phyloP scores from a whole-genome alignment of 2,797 vertebrate genomes.

The Potorous gilbertii region DNA sequence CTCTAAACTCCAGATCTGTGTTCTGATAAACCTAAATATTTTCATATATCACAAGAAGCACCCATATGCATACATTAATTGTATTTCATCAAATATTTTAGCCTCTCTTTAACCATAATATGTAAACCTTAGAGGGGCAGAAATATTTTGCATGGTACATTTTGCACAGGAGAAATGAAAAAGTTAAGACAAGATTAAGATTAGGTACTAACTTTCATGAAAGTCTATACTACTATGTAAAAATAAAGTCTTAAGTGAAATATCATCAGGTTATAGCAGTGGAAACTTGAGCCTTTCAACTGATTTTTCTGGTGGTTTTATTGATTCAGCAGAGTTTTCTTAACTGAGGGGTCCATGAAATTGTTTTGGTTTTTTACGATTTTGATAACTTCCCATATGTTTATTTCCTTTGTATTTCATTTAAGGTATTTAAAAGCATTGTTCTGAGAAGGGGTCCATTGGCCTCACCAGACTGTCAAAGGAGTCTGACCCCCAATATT shows the following conservation, averaged over 20 bases:
- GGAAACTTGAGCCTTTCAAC: background rate
- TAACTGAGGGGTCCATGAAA: background rate
- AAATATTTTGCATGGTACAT: background rate
- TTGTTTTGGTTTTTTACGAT: background rate
- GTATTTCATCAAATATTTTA: background rate
- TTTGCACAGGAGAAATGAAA: background rate
- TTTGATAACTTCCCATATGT: background rate
- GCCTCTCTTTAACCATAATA: background rate
- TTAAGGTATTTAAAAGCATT: background rate
- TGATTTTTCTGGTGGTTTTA: conserved; percentile 30
- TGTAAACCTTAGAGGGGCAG: background rate
- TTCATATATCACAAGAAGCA: background rate
- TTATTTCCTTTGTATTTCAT: background rate
- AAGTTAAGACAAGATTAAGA: background rate
- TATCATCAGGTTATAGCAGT: background rate
- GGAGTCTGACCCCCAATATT: background rate
- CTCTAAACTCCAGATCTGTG: background rate
- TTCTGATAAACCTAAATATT: background rate
- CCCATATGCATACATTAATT: background rate
- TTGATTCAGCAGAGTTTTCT: background rate
- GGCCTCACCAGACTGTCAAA: background rate
- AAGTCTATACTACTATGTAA: background rate
- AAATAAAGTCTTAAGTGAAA: conserved; percentile 9
- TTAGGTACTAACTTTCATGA: background rate
- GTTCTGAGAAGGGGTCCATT: background rate